phyloP scores from a whole-genome alignment of 2,797 vertebrate species.

The Podarcis lilfordi region DNA sequence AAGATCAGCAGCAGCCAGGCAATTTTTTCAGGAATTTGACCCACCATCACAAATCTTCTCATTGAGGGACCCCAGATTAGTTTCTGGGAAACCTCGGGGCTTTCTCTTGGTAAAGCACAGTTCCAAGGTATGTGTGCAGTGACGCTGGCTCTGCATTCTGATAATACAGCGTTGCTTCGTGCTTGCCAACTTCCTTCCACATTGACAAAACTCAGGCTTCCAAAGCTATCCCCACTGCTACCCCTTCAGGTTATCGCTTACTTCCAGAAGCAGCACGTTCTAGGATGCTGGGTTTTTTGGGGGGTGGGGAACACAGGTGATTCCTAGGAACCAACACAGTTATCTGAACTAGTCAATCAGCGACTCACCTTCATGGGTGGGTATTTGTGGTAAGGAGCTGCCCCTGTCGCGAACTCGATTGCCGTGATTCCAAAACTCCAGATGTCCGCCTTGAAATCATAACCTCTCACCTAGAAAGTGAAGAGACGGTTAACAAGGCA shows the following conservation, averaged over 20 bases:
- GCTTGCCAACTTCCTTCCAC: neutral
- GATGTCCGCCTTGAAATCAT: conserved; percentile 96
- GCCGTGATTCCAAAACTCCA: conserved; percentile 98
- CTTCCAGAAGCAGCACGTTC: neutral
- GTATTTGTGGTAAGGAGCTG: conserved; percentile 96
- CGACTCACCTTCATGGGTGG: conserved; percentile 92
- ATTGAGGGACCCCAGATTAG: neutral
- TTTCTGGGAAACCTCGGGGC: no score
- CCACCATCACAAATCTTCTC: neutral
- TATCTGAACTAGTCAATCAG: neutral
- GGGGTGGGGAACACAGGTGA: no score
- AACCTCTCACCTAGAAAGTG: conserved; percentile 87
- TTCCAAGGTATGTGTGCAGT: no score
- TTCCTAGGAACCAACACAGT: no score
- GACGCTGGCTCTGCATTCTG: neutral
- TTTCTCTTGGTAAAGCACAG: no score
- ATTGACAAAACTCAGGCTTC: neutral
- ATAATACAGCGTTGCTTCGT: neutral
- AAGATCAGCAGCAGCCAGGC: neutral
- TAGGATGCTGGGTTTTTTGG: neutral
- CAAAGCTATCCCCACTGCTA: neutral
- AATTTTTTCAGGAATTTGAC: neutral
- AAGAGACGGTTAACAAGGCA: neutral
- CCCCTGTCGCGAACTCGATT: conserved; percentile 93
- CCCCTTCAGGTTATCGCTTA: neutral